Percentiles rank a stretch among this genome's conserved stretches.
These are phyloP conservation scores for Aythya baeri DNA, from an alignment of 2,113 vertebrate species.

Conservation along the genomic window DNA sequence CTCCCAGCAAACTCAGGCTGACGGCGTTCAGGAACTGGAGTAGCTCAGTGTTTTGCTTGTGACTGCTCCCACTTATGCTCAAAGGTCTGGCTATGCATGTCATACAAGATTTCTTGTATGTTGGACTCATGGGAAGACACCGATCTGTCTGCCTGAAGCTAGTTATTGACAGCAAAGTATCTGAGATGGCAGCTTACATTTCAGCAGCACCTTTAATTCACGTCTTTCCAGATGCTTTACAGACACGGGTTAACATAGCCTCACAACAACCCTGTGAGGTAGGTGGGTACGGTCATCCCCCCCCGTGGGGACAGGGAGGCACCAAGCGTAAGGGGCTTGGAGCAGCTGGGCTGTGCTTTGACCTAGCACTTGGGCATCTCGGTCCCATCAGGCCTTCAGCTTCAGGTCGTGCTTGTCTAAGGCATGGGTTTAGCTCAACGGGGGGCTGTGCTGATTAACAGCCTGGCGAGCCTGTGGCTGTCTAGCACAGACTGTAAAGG, in stretches of 20 bases:
- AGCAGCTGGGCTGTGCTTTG: not conserved
- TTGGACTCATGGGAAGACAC: not conserved
- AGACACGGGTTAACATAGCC: not conserved
- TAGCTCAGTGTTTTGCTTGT: not conserved
- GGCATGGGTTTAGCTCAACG: accelerated
- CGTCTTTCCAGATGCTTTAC: not conserved
- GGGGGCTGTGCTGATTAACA: not conserved
- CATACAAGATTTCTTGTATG: not conserved
- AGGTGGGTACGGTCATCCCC: not conserved
- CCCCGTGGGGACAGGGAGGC: not conserved
- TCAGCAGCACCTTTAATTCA: constrained; percentile 60
- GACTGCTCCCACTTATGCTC: not conserved
- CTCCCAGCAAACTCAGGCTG: not conserved
- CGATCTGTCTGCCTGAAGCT: not conserved
- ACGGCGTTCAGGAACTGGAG: not conserved
- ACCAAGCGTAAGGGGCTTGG: not conserved
- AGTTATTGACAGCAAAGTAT: not conserved
- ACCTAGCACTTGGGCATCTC: not conserved
- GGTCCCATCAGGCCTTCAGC: not conserved
- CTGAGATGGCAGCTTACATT: not conserved
- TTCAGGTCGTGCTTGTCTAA: not conserved
- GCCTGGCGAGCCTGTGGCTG: not conserved
- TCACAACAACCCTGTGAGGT: constrained; percentile 48
- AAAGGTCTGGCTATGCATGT: not conserved
- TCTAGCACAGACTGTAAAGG: not conserved